Evolutionary conservation across 2,797 vertebrate genomes (phyloP).

Genomic region (Staurois parvus): DNA sequence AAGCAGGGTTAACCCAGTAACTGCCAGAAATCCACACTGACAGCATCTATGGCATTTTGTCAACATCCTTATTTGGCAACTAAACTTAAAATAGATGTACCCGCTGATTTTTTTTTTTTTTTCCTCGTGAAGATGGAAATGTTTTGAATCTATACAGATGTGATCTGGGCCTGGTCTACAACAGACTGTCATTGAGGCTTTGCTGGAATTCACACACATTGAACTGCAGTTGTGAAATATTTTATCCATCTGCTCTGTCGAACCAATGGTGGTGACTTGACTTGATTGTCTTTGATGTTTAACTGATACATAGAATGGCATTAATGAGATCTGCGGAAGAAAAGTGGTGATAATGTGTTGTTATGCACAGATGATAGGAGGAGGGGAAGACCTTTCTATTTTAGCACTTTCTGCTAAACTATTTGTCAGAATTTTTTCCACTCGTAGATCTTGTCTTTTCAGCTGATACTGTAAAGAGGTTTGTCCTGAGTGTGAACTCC

Average conservation of each 20-base stretch:
- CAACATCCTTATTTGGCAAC: neutral
- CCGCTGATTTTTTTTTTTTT: neutral
- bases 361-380: neutral
- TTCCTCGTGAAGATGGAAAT: neutral
- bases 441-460: no score
- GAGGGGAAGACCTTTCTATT: neutral
- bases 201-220: neutral
- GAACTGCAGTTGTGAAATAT: neutral
- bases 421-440: neutral
- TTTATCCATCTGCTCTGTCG: neutral
- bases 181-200: neutral
- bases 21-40: neutral
- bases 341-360: no score
- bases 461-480: no score
- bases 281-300: neutral
- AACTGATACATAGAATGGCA: neutral
- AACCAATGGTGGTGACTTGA: neutral
- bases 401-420: neutral
- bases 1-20: constrained; percentile 34
- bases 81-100: neutral
- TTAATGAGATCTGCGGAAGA: no score
- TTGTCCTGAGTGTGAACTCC: no score
- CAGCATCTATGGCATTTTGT: neutral
- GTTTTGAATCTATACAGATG: neutral
- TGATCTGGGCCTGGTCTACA: neutral